These are phyloP conservation scores for Drosophila phalerata DNA, from an alignment of 2,888 invertebrate genomes.

Conservation along the genomic window DNA sequence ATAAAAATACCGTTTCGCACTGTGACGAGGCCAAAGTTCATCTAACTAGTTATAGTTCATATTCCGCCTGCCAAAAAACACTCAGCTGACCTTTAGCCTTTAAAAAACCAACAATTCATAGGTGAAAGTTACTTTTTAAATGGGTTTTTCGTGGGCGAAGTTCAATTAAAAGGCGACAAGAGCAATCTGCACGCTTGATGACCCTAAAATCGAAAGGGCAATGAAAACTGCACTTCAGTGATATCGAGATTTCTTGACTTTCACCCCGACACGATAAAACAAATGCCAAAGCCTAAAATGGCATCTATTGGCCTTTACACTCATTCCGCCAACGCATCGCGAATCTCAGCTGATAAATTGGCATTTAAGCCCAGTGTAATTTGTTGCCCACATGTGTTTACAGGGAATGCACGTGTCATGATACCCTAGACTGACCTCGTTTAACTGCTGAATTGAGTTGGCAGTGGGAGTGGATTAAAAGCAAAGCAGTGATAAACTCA, in stretches of 20 bases:
- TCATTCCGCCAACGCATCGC: conserved; percentile 13
- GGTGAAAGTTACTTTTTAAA: neutral
- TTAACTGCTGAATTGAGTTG: no score
- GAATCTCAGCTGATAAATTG: conserved; percentile 40
- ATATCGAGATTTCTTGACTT: conserved; percentile 35
- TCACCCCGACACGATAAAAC: conserved; percentile 34
- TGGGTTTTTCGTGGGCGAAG: neutral
- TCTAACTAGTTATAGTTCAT: neutral
- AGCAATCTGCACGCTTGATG: conserved; percentile 49
- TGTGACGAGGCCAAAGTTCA: conserved; percentile 13
- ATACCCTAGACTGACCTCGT: neutral
- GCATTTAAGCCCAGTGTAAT: conserved; percentile 53
- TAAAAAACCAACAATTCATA: neutral
- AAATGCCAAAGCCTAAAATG: conserved; percentile 68
- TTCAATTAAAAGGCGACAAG: conserved; percentile 66
- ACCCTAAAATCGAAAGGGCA: conserved; percentile 52
- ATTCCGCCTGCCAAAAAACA: neutral
- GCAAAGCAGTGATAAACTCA: neutral
- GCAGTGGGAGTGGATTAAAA: neutral
- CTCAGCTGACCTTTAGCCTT: conserved; percentile 55
- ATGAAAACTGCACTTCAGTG: conserved; percentile 22
- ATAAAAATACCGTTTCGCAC: conserved; percentile 19
- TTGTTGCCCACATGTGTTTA: conserved; percentile 26
- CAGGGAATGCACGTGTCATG: neutral
- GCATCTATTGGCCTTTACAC: conserved; percentile 61